Evolutionary conservation across 2,797 vertebrate species (phyloP), one percentile per base, ranked within the genome.

Genomic region (Holocentrus rufus): DNA sequence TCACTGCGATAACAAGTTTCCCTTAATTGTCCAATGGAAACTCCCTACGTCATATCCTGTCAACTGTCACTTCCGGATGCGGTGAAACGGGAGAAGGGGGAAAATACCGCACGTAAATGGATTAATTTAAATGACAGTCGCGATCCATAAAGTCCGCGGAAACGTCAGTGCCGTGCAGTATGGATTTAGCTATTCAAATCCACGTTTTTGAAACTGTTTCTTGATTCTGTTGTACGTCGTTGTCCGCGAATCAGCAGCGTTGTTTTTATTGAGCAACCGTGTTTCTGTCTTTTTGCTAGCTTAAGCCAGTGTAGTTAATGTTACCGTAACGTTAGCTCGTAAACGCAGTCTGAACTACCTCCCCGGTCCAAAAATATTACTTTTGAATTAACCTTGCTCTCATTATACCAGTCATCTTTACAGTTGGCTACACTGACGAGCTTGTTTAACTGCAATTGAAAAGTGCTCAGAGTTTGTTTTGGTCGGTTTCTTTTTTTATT

Each of bases 51-150:
- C 82, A 91, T 73, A 55, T 90, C 90, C 89, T 59, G 86, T 82
- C 80, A 83, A 63, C 74, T 90, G 90, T 88, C 85, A 87, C 81
- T 93, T 94, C 94, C 93, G 90, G 92, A 83, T 89, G 88, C 87
- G 81, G 90, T 87, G 78, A 80, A 84, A 82, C 72, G 1, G 84
- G 77, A 85, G 84, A 71, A 77, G 60, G 62, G 64, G 77, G 80
- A 85, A 88, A 90, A 90, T 82, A 81, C 67, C 30, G 82, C 76
- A 88, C 79, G 72, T 61, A 72, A 65, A 75, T 73, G 86, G 87
- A 90, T 89, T 72, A 82, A 85, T 79, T 69, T 83, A 85, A 87
- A 91, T 83, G 82, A 58, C 72, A 66, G 81, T 64, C 80, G 53
- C 11, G 31, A 53, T 63, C 52, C 6, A 1, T 4, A 25, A 79